Conservation (phyloP, 53 echinoderm and acorn worm genomes). For the Holothuria leucospilota region DNA sequence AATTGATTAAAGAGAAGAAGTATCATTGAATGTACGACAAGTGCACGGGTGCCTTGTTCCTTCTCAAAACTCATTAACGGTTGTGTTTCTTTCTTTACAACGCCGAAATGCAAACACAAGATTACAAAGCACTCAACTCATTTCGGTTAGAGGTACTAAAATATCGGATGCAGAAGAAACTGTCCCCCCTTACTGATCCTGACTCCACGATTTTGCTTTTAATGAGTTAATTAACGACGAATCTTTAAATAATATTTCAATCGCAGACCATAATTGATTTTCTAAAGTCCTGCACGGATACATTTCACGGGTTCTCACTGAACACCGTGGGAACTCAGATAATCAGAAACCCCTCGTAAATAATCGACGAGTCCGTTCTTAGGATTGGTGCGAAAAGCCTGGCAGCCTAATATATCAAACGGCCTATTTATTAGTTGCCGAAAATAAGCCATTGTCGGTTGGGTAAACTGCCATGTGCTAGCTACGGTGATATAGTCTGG, state of each 20-base stretch:
- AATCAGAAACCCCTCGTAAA: slow-evolving; percentile 11
- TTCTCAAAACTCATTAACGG: slow-evolving; percentile 39
- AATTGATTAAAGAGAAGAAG: slow-evolving; percentile 35
- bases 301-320: no score
- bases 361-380: slow-evolving; percentile 45
- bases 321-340: slow-evolving; percentile 25
- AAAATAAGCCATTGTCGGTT: slow-evolving; percentile 31
- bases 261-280: no score
- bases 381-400: slow-evolving; percentile 33
- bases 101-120: slow-evolving; percentile 34
- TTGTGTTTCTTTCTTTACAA: slow-evolving; percentile 31
- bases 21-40: slow-evolving; percentile 37
- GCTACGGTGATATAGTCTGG: slow-evolving; percentile 10
- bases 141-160: no score
- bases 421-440: slow-evolving; percentile 44
- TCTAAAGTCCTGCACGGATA: no score
- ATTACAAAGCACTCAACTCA: slow-evolving; percentile 10
- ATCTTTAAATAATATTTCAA: no score
- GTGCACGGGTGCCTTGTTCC: slow-evolving; percentile 1
- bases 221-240: no score
- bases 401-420: slow-evolving; percentile 50
- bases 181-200: no score
- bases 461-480: slow-evolving; percentile 34
- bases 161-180: no score
- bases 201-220: no score